Conservation (phyloP, 1,140 invertebrate species). For the Anastrepha obliqua region DNA sequence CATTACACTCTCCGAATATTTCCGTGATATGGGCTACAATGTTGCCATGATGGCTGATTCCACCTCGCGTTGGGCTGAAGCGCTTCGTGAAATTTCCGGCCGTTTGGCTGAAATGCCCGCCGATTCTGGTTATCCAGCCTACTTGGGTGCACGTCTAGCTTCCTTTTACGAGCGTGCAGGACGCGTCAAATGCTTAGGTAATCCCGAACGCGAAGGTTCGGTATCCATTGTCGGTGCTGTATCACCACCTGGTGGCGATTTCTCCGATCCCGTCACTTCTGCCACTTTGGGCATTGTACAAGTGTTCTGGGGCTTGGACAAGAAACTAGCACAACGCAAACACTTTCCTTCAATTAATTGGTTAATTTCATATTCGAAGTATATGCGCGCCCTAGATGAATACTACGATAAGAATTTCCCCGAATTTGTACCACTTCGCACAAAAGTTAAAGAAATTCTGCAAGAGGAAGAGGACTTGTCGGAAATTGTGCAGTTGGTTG, state of each 20-base stretch:
- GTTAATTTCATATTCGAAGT: slow-evolving; percentile 99
- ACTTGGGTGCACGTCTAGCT: slow-evolving; percentile 96
- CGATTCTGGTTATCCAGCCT: slow-evolving; percentile 98
- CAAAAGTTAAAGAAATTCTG: slow-evolving; percentile 96
- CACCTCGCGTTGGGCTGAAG: slow-evolving; percentile 99
- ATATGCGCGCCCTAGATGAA: slow-evolving; percentile 97
- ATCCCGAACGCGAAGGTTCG: slow-evolving; percentile 97
- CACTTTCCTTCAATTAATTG: slow-evolving; percentile 99
- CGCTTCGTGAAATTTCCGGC: slow-evolving; percentile 99
- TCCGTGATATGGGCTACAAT: slow-evolving; percentile 99
- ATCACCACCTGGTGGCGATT: slow-evolving; percentile 99
- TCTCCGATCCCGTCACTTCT: slow-evolving; percentile 99
- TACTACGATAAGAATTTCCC: slow-evolving; percentile 99
- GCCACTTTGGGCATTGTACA: slow-evolving; percentile 99
- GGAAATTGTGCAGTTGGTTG: slow-evolving; percentile 99
- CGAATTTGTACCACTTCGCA: slow-evolving; percentile 95
- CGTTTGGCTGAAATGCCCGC: slow-evolving; percentile 99
- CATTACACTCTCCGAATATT: slow-evolving; percentile 99
- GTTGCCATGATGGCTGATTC: slow-evolving; percentile 99
- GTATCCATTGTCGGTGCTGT: slow-evolving; percentile 99
- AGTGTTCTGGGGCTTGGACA: slow-evolving; percentile 99
- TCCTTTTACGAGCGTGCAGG: slow-evolving; percentile 99
- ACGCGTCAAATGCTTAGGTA: slow-evolving; percentile 97
- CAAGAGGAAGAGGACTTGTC: slow-evolving; percentile 99
- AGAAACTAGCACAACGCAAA: slow-evolving; percentile 99